phyloP scores from a whole-genome alignment of 2,888 invertebrate genomes.

The Lamproptera curius region DNA sequence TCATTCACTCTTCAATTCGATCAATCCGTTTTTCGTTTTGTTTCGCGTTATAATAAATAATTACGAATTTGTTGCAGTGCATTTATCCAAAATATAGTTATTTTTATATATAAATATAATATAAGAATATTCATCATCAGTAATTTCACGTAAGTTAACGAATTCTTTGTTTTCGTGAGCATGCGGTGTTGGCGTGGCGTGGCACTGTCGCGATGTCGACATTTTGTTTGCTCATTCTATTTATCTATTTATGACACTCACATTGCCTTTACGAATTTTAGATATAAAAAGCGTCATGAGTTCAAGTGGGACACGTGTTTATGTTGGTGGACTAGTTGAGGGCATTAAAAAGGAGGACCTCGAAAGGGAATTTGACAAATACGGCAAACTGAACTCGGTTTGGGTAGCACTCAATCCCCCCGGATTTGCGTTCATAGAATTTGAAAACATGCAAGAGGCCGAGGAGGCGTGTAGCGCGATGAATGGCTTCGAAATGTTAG shows the following conservation, averaged over 20 bases:
- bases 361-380: constrained; percentile 93
- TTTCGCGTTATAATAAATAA: constrained; percentile 47
- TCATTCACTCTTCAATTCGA: constrained; percentile 46
- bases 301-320: constrained; percentile 85
- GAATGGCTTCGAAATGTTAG: constrained; percentile 92
- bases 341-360: constrained; percentile 95
- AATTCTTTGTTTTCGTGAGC: constrained; percentile 28
- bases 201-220: constrained; percentile 63
- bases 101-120: constrained; percentile 17
- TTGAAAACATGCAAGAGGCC: constrained; percentile 92
- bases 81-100: constrained; percentile 39
- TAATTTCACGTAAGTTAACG: constrained; percentile 54
- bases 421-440: constrained; percentile 96
- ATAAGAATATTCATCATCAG: constrained; percentile 39
- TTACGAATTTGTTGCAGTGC: constrained; percentile 42
- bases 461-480: constrained; percentile 92
- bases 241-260: constrained; percentile 48
- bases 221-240: constrained; percentile 73
- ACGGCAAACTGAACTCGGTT: constrained; percentile 93
- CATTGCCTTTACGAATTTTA: constrained; percentile 25
- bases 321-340: constrained; percentile 93
- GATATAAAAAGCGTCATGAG: constrained; percentile 49
- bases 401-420: constrained; percentile 97
- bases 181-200: constrained; percentile 62
- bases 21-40: constrained; percentile 51